phyloP scores from a whole-genome alignment of 35 echinoderm and acorn worm genomes.

The Apostichopus parvimensis region DNA sequence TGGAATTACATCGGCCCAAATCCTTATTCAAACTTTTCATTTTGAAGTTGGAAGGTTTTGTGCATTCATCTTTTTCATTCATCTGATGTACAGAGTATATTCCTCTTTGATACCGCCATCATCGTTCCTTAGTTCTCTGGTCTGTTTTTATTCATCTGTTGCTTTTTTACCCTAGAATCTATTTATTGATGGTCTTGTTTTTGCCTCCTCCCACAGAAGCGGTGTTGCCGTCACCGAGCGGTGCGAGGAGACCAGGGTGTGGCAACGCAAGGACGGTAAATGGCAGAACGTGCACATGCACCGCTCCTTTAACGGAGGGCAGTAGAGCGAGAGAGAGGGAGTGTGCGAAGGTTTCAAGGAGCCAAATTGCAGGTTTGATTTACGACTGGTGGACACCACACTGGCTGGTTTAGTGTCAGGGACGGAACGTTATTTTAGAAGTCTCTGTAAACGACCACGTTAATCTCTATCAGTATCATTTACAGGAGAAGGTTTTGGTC shows the following conservation, averaged over 20 bases:
- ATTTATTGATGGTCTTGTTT: background rate
- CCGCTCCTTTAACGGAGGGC: slow-evolving; percentile 55
- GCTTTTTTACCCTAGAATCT: background rate
- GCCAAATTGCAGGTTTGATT: slow-evolving; percentile 31
- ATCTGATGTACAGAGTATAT: too few species aligned
- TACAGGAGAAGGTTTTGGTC: slow-evolving; percentile 14
- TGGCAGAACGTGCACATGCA: slow-evolving; percentile 92
- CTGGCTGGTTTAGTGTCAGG: slow-evolving; percentile 21
- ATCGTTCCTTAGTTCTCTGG: too few species aligned
- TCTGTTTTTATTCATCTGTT: too few species aligned
- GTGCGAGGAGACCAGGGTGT: slow-evolving; percentile 81
- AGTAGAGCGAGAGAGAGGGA: slow-evolving; percentile 28
- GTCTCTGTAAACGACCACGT: background rate
- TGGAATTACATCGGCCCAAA: too few species aligned
- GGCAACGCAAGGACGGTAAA: slow-evolving; percentile 80
- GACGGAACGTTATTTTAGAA: slow-evolving; percentile 31
- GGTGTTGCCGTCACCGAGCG: slow-evolving; percentile 68
- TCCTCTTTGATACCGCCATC: too few species aligned
- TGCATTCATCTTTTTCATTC: too few species aligned
- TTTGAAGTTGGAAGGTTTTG: too few species aligned
- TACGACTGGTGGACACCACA: slow-evolving; percentile 7
- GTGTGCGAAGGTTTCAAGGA: background rate
- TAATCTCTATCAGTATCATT: slow-evolving; percentile 4
- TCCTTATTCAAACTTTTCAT: too few species aligned
- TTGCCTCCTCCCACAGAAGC: slow-evolving; percentile 44